phyloP scores from a whole-genome alignment of 2,888 invertebrate genomes.

The Spisula subtruncata region DNA sequence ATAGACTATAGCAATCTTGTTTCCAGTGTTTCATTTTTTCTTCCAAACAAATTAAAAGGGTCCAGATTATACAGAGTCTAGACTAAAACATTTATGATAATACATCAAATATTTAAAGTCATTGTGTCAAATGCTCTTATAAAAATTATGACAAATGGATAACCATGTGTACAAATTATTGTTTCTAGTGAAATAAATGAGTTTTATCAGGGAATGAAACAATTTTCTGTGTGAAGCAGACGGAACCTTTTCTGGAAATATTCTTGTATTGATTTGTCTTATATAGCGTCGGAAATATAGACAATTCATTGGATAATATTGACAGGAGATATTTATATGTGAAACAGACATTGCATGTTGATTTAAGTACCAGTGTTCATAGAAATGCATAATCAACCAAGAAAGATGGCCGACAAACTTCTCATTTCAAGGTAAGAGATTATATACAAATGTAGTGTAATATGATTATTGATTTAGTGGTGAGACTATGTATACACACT shows the following conservation, averaged over 20 bases:
- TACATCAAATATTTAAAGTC: not conserved
- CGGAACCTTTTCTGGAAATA: not conserved
- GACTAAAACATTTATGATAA: not conserved
- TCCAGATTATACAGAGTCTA: not conserved
- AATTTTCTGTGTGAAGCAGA: not conserved
- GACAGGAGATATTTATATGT: not conserved
- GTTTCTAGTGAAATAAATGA: constrained; percentile 12
- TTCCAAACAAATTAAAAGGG: not conserved
- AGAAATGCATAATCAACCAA: not conserved
- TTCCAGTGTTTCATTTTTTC: not conserved
- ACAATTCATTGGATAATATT: constrained; percentile 10
- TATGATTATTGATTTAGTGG: constrained; percentile 11
- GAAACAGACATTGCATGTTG: not conserved
- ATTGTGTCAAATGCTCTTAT: not conserved
- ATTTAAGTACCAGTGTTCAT: not conserved
- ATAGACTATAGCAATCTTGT: not conserved
- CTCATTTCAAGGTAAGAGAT: constrained; percentile 10
- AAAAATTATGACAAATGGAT: not conserved
- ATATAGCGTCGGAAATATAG: not conserved
- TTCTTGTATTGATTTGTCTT: constrained; percentile 11
- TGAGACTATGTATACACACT: not conserved
- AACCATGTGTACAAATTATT: not conserved
- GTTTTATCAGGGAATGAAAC: not conserved
- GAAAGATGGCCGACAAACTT: not conserved
- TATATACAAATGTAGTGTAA: not conserved